phyloP scores from a whole-genome alignment of 2,888 invertebrate genomes.

The Meloe dianella region DNA sequence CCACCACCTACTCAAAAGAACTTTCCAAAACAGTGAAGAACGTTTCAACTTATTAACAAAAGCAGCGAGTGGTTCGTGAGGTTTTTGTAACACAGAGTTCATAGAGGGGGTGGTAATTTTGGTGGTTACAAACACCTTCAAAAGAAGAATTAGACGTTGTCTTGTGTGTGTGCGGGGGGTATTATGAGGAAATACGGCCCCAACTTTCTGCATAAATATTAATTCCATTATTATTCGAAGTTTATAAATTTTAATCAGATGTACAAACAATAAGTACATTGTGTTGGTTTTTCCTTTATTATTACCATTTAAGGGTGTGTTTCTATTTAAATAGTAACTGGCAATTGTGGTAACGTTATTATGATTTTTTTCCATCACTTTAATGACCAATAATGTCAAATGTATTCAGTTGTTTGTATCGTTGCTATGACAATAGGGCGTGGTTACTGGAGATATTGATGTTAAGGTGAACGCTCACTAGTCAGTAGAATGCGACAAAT shows the following conservation, averaged over 20 bases:
- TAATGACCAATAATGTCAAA: too few species aligned
- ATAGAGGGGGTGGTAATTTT: background rate
- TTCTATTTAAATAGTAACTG: background rate
- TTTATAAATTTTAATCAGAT: slow-evolving; percentile 33
- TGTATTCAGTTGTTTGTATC: too few species aligned
- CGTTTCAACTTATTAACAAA: background rate
- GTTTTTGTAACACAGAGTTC: background rate
- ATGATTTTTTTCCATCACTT: too few species aligned
- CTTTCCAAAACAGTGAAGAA: background rate
- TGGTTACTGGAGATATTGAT: too few species aligned
- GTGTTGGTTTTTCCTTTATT: slow-evolving; percentile 18
- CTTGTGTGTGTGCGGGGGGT: background rate
- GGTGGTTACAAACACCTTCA: background rate
- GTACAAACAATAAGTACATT: slow-evolving; percentile 31
- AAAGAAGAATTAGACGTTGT: background rate
- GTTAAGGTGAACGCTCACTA: too few species aligned
- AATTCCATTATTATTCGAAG: slow-evolving; percentile 21
- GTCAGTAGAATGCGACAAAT: too few species aligned
- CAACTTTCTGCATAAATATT: background rate
- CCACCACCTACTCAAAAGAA: background rate
- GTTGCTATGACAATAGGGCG: too few species aligned
- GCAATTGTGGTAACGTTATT: background rate
- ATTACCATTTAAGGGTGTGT: background rate
- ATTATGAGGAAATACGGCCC: background rate
- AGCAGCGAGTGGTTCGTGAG: background rate